These are phyloP conservation scores for Dermatemys mawii DNA, from an alignment of 2,113 vertebrate species.

Conservation along the genomic window DNA sequence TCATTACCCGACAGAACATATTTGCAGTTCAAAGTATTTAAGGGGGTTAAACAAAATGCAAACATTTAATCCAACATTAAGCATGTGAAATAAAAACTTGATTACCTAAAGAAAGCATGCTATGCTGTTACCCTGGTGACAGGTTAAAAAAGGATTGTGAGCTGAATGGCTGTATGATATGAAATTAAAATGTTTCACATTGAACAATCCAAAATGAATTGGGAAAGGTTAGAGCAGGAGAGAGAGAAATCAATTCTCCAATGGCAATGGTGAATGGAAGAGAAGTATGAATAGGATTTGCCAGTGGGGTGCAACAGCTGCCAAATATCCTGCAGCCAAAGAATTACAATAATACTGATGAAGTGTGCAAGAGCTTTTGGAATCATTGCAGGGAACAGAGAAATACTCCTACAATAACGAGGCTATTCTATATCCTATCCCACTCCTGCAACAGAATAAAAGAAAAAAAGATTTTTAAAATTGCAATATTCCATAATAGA, in stretches of 20 bases:
- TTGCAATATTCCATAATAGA: slow-evolving; percentile 67
- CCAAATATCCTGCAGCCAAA: slow-evolving; percentile 95
- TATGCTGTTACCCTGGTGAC: slow-evolving; percentile 85
- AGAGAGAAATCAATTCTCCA: slow-evolving; percentile 96
- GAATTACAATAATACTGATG: slow-evolving; percentile 98
- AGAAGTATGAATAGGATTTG: slow-evolving; percentile 94
- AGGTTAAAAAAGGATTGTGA: slow-evolving; percentile 87
- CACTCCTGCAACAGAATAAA: slow-evolving; percentile 70
- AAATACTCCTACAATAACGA: slow-evolving; percentile 87
- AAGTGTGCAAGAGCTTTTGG: slow-evolving; percentile 90
- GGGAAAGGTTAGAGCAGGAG: slow-evolving; percentile 88
- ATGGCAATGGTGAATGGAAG: slow-evolving; percentile 90
- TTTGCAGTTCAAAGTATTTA: slow-evolving; percentile 78
- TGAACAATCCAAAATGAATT: slow-evolving; percentile 94
- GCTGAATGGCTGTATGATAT: slow-evolving; percentile 87
- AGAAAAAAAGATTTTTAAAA: slow-evolving; percentile 68
- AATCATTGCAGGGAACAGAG: slow-evolving; percentile 88
- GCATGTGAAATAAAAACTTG: slow-evolving; percentile 84
- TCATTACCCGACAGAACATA: slow-evolving; percentile 76
- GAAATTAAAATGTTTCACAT: slow-evolving; percentile 99
- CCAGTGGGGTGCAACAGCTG: slow-evolving; percentile 97
- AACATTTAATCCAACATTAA: slow-evolving; percentile 86
- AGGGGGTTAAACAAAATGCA: slow-evolving; percentile 83
- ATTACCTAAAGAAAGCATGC: slow-evolving; percentile 83
- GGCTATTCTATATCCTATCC: slow-evolving; percentile 80